These are phyloP conservation scores for Eumaeus atala DNA, from an alignment of 1,140 invertebrate species.

Conservation along the genomic window DNA sequence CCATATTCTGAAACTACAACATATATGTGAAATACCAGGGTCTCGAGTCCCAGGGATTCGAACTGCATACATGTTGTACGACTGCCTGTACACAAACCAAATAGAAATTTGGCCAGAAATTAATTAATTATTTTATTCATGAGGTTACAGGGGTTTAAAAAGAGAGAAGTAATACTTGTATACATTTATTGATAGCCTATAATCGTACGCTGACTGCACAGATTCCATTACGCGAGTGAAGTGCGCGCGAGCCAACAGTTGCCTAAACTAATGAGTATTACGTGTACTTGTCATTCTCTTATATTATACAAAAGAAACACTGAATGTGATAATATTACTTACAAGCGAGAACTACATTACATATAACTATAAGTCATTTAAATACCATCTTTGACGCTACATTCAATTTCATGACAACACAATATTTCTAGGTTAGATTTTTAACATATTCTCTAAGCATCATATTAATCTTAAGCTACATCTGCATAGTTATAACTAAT, in stretches of 20 bases:
- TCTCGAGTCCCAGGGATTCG: too few relatives aligned
- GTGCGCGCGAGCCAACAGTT: constrained; percentile 37
- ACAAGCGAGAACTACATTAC: constrained; percentile 11
- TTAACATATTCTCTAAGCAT: constrained; percentile 9
- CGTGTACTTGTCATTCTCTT: constrained; percentile 46
- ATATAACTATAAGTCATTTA: constrained; percentile 12
- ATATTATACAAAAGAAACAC: constrained; percentile 39
- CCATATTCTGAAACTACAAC: too few relatives aligned
- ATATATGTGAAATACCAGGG: too few relatives aligned
- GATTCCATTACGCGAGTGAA: constrained; percentile 31
- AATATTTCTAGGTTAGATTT: constrained; percentile 29
- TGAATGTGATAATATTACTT: constrained; percentile 53
- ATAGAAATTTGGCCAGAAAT: too few relatives aligned
- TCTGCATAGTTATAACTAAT: background rate
- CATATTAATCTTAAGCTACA: constrained; percentile 6
- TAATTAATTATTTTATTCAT: too few relatives aligned
- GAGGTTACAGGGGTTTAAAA: too few relatives aligned
- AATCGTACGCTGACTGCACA: constrained; percentile 36
- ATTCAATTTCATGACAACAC: constrained; percentile 56
- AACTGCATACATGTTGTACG: too few relatives aligned
- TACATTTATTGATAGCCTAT: constrained; percentile 2
- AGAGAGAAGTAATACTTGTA: too few relatives aligned
- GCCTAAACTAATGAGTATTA: constrained; percentile 65
- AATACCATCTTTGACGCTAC: constrained; percentile 1
- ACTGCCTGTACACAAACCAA: too few relatives aligned